Evolutionary conservation across 1,140 invertebrate species (phyloP).

Genomic region (Lasaia peninsularis): DNA sequence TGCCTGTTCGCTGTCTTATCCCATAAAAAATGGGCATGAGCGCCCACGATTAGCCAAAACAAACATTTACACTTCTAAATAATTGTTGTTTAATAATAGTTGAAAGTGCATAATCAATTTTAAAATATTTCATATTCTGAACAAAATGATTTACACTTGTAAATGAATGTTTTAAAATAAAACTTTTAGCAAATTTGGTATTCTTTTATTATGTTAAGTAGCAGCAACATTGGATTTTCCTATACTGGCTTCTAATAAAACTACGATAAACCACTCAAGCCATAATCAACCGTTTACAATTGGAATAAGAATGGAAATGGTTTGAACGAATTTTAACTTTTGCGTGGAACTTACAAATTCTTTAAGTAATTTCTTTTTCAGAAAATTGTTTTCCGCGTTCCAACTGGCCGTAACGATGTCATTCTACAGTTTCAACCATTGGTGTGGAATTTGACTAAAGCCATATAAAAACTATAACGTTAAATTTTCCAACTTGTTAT

Average conservation of each 20-base stretch:
- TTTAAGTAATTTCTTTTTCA: constrained; percentile 37
- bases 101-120: too few species aligned
- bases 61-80: too few species aligned
- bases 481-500: too few species aligned
- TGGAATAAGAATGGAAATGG: constrained; percentile 1
- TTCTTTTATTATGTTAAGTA: background rate
- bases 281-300: background rate
- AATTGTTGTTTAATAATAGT: too few species aligned
- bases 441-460: background rate
- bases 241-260: background rate
- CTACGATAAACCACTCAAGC: background rate
- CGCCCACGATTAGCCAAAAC: too few species aligned
- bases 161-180: background rate
- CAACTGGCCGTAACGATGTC: constrained; percentile 40
- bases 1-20: too few species aligned
- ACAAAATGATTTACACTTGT: background rate
- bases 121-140: background rate
- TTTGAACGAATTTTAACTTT: constrained; percentile 2
- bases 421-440: constrained; percentile 32
- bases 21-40: too few species aligned
- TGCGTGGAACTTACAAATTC: constrained; percentile 27
- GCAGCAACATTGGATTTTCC: background rate
- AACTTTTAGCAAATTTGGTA: background rate
- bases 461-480: too few species aligned
- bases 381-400: constrained; percentile 43